Conservation (phyloP, 1,140 invertebrate genomes). For the Pomacea maculata region DNA sequence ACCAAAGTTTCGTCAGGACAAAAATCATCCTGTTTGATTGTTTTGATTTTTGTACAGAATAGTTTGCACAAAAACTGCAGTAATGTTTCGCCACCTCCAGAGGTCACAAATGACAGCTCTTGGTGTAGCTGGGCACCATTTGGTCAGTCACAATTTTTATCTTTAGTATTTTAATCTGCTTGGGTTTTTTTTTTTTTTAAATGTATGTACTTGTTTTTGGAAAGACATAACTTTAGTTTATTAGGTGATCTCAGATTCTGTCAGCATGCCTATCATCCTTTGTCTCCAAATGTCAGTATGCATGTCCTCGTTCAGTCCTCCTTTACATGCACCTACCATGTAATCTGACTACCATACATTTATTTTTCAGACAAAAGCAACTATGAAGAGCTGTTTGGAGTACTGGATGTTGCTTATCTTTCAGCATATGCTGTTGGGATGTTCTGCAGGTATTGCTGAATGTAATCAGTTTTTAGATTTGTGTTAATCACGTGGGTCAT, state of each 20-base stretch:
- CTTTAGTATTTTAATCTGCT: not conserved
- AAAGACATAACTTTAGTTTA: not conserved
- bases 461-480: not conserved
- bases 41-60: constrained; percentile 64
- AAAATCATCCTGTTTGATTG: too few relatives aligned
- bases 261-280: not conserved
- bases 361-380: constrained; percentile 61
- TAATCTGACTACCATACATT: too few relatives aligned
- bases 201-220: not conserved
- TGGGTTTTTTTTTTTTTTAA: not conserved
- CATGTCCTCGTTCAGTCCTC: not conserved
- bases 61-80: constrained; percentile 87
- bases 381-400: constrained; percentile 79
- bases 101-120: constrained; percentile 60
- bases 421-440: constrained; percentile 93
- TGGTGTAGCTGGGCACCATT: constrained; percentile 95
- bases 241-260: not conserved
- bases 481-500: not conserved
- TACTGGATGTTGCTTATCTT: constrained; percentile 90
- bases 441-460: constrained; percentile 78
- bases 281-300: not conserved
- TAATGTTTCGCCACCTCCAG: constrained; percentile 63
- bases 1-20: too few relatives aligned
- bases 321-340: not conserved
- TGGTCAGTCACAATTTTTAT: constrained; percentile 71